Evolutionary conservation across 2,888 invertebrate genomes (phyloP), one percentile per base, ranked within the genome.

Genomic region (Tetragnatha montana): DNA sequence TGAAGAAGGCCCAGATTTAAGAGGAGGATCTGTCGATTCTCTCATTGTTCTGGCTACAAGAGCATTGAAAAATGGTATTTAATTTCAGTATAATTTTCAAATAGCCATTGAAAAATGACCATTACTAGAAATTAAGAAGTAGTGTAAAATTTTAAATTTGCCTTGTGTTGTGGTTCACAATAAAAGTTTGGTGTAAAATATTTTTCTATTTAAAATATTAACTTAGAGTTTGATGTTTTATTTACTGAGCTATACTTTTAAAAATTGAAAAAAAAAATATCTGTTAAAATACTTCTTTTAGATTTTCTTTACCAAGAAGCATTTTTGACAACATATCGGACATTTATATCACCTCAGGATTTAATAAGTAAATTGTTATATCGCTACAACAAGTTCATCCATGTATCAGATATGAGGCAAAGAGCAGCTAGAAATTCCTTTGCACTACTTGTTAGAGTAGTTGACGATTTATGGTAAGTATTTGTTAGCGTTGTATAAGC

Each of bases 261-360:
- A n/a, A 19, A n/a, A 1, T 19, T 71, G 6, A 10, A 10, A 71
- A 71, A 10, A 21, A 47, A 47, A 6, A 3, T 74, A 17, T 74
- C 47, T 47, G 17, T 74, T 74, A 14, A 35, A 22, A 35, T 35
- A 12, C 47, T 79, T 21, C 47, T 89, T 79, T 19, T 49, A 97
- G 97, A 97, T 94, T 97, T 98, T 94, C 95, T 97, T 94, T 98
- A 97, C 94, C 98, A 98, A 95, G 99, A 99, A 95, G 99, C 99
- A 91, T 99, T 99, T 94, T 95, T 99, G 92, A 98, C 98, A 85
- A 99, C 99, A 91, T 99, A 99, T 94, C 95, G 99, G 92, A 99
- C 98, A 91, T 98, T 99, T 94, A 96, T 99, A 93, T 95, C 96
- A 90, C 98, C 99, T 47, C 94, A 96, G 93, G 97, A 97, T 92